Evolutionary conservation across 2,797 vertebrate species (phyloP).

Genomic region (Sparus aurata): DNA sequence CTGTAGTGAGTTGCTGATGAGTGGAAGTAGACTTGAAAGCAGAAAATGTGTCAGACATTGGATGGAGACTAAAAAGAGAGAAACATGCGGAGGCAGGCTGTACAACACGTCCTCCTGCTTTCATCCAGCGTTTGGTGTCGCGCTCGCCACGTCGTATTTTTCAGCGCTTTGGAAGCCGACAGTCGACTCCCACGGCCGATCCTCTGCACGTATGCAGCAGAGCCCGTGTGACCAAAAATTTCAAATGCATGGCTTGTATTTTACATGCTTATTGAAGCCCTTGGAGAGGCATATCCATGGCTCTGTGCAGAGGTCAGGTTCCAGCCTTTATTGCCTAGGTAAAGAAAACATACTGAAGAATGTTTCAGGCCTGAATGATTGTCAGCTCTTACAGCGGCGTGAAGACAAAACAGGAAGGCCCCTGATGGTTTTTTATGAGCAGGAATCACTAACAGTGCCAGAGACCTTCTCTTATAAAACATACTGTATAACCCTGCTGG

Average conservation of each 20-base stretch:
- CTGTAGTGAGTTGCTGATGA: no score
- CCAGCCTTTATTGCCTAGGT: constrained; percentile 73
- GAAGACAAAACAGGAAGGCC: constrained; percentile 82
- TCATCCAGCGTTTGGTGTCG: constrained; percentile 16
- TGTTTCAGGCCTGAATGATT: constrained; percentile 70
- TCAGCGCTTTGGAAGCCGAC: constrained; percentile 13
- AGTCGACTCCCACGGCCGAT: constrained; percentile 11
- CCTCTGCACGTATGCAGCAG: constrained; percentile 27
- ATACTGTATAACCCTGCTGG: constrained; percentile 43
- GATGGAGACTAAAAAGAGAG: no score
- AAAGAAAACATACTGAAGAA: constrained; percentile 79
- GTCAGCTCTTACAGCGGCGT: constrained; percentile 58
- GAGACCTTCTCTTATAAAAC: constrained; percentile 66
- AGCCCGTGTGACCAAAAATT: constrained; percentile 22
- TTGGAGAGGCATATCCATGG: constrained; percentile 50
- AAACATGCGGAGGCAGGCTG: no score
- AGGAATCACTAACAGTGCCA: constrained; percentile 74
- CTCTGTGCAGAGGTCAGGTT: constrained; percentile 64
- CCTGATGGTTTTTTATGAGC: constrained; percentile 76
- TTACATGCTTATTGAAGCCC: constrained; percentile 58
- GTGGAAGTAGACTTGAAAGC: no score
- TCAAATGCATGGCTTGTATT: constrained; percentile 54
- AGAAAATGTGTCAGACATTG: no score
- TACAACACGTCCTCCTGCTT: not conserved
- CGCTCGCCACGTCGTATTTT: constrained; percentile 18